Percentiles rank a stretch among this genome's conserved stretches.
Evolutionary conservation across 2,113 vertebrate genomes (phyloP).

Genomic region (Bagarius yarrelli): DNA sequence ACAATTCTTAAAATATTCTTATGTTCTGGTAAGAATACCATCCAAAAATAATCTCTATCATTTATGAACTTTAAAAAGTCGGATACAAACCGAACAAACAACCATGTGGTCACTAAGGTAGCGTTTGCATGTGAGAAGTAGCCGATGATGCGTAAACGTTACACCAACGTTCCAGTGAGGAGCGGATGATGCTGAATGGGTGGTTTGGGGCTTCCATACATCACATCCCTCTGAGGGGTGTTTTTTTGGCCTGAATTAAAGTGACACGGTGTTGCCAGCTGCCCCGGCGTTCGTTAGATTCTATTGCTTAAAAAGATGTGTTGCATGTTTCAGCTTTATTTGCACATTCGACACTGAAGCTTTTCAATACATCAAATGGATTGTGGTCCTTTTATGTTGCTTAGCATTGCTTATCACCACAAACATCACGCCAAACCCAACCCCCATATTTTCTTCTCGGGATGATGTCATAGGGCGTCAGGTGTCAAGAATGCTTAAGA

Average conservation of each 20-base stretch:
- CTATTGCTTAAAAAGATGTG: slow-evolving; percentile 49
- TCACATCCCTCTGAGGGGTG: slow-evolving; percentile 10
- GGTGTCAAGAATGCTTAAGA: slow-evolving; percentile 8
- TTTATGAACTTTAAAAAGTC: slow-evolving; percentile 90
- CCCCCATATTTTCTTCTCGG: neutral
- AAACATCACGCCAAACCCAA: slow-evolving; percentile 20
- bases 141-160: slow-evolving; percentile 4
- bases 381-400: slow-evolving; percentile 27
- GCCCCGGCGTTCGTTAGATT: slow-evolving; percentile 12
- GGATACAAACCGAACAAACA: slow-evolving; percentile 66
- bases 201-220: slow-evolving; percentile 45
- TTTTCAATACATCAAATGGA: neutral
- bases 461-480: neutral
- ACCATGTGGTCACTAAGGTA: slow-evolving; percentile 56
- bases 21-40: slow-evolving; percentile 89
- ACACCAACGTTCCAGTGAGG: slow-evolving; percentile 34
- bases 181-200: slow-evolving; percentile 39
- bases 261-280: slow-evolving; percentile 28
- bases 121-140: slow-evolving; percentile 40
- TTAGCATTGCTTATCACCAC: slow-evolving; percentile 18
- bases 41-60: slow-evolving; percentile 90
- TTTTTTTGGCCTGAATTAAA: slow-evolving; percentile 40
- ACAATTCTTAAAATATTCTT: slow-evolving; percentile 85
- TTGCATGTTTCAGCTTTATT: slow-evolving; percentile 25
- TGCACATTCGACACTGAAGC: slow-evolving; percentile 13